Evolutionary conservation across 30 jellyfish, hydroid and myxozoan species (phyloP), one percentile per base, ranked within the genome.

Genomic region (Euphysa ruthae): DNA sequence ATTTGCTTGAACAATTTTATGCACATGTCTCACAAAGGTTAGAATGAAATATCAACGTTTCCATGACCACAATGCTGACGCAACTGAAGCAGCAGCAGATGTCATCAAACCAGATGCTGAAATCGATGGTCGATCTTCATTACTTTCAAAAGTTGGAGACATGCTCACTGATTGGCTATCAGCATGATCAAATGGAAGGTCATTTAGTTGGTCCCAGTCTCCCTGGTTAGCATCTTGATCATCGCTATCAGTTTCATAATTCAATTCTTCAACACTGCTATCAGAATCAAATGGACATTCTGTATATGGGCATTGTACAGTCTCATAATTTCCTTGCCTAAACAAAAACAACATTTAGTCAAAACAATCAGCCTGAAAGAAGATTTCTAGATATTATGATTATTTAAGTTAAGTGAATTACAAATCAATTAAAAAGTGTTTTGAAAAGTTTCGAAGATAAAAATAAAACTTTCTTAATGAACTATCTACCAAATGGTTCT

Each of bases 51-150:
- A n/a, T 38, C n/a, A 38, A 8, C 80, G 35, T 21, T 86, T 86
- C 94, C 94, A 80, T 2, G 93, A 83, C 96, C 96, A 86, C 4
- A 86, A 63, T 23, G 80, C 80, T 2, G 96, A 71, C 1, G 94
- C 91, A 3, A 86, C 89, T 21, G 96, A 86, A 32, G 96, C 96
- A 1, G 96, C 96, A 19, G 96, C 78, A 10, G 96, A 70, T 26
- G 78, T 87, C 51, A 86, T 82, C 13, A 92, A 87, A 15, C 94
- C 71, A 7, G 96, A 88, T 23, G 96, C 71, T 13, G 85, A 56
- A 28, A 94, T 68, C 27, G 69, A 24, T 13, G 89, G 76, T 15
- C 79, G 83, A 6, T 84, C 93, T 32, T 82, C 21, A 34, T 70
- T 20, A 8, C 63, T 19, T 31, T 84, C 93, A 10, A 43, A 20